Base-by-base conservation (phyloP, 2,888 invertebrate genomes). In the Sphecodes monilicornis region DNA sequence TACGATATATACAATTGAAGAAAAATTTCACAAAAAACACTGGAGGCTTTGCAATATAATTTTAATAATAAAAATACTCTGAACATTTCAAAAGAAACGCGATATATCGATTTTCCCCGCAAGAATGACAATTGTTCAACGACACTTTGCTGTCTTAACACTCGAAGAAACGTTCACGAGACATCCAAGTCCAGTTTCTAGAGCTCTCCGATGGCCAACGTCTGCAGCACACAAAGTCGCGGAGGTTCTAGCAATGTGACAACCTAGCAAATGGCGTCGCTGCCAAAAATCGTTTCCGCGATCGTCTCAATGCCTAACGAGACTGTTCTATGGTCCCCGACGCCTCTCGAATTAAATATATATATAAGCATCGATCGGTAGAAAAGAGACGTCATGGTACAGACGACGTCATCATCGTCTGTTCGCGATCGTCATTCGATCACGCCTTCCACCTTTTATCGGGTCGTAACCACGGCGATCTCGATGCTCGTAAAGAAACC, bases 281-380 rank as follows among this genome's bases (percentile, higher is more conserved):
- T 80, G 82, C 76, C 82, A 81, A 64, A 81, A 68, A 46, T 60
- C 26, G 46, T 18, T 64, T 36, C 26, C 54, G 66, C 32, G 70
- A 36, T 46, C 71, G 43, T 16, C 41, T 3, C 26, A 3, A 13
- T 29, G 29, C 32, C n/a, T 13, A 41, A 29, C 39, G 54, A 32
- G 41, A 73, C 76, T 70, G 68, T 39, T 68, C 54, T 11, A 39
- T 50, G 16, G 16, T 8, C 29, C n/a, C 29, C 16, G 4, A 8
- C 4, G 16, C 5, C 80, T 50, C 69, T 0, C 16, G n/a, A 41
- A 71, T 81, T 80, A 80, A 84, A 84, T 84, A 81, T 36, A 64
- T 32, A 18, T 4, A 5, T 5, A 32, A 22, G 39, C 5, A n/a
- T 26, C 80, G 16, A 36, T 77, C 46, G 73, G 29, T 36, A 60